phyloP scores from a whole-genome alignment of 2,888 invertebrate species.

The Thymelicus lineola region DNA sequence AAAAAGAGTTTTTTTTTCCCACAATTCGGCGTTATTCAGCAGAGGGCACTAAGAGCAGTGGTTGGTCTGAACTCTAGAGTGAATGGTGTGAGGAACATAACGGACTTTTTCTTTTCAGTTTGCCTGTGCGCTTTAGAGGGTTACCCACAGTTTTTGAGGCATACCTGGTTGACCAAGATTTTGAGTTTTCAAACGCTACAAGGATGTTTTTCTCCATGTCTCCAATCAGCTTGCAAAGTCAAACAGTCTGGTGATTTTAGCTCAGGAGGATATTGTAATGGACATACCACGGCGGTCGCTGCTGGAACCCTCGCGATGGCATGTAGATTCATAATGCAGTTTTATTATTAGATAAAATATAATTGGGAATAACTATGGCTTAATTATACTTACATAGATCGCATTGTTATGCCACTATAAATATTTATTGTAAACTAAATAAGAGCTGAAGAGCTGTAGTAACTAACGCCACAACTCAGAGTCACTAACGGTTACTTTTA shows the following conservation, averaged over 20 bases:
- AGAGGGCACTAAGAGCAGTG: no score
- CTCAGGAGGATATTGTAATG: conserved; percentile 48
- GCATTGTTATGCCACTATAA: conserved; percentile 19
- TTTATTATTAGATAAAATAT: neutral
- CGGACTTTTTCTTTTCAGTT: conserved; percentile 47
- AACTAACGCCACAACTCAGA: no score
- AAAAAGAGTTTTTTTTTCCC: no score
- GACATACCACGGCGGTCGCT: conserved; percentile 55
- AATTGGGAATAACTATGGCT: neutral
- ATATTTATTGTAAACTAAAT: no score
- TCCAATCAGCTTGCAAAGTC: conserved; percentile 37
- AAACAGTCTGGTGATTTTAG: conserved; percentile 31
- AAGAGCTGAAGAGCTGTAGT: no score
- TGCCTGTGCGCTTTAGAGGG: conserved; percentile 56
- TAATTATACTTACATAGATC: neutral
- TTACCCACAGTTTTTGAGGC: conserved; percentile 54
- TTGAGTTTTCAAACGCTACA: conserved; percentile 50
- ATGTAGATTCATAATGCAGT: conserved; percentile 54
- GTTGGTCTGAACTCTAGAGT: no score
- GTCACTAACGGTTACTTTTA: no score
- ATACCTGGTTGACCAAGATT: conserved; percentile 52
- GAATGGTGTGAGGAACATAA: no score
- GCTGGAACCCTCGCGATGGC: conserved; percentile 48
- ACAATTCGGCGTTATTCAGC: no score
- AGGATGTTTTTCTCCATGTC: conserved; percentile 55